These are phyloP conservation scores for Ochotona princeps DNA, from an alignment of 2,113 vertebrate genomes.

Conservation along the genomic window DNA sequence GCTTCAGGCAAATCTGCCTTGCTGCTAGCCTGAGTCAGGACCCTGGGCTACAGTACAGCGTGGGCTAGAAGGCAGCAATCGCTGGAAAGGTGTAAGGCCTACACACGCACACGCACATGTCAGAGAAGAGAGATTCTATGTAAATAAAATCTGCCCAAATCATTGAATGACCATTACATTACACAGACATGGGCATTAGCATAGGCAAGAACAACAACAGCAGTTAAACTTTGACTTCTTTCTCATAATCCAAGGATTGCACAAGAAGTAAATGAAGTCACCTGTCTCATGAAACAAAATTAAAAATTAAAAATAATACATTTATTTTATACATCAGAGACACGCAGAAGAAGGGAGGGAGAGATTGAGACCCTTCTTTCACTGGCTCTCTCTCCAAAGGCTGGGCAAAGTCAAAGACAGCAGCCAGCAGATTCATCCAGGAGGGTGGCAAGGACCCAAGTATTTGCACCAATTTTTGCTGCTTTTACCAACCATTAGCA, in stretches of 20 bases:
- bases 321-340: too few relatives aligned
- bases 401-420: too few relatives aligned
- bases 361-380: too few relatives aligned
- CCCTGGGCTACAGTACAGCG: background rate
- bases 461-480: too few relatives aligned
- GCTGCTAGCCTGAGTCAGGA: background rate
- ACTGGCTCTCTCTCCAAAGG: too few relatives aligned
- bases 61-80: too few relatives aligned
- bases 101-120: too few relatives aligned
- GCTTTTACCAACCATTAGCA: too few relatives aligned
- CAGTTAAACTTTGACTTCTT: background rate
- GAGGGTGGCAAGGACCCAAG: too few relatives aligned
- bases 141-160: background rate
- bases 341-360: too few relatives aligned
- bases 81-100: accelerated
- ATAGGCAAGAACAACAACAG: background rate
- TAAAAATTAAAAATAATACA: background rate
- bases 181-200: accelerated
- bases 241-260: background rate
- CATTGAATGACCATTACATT: background rate
- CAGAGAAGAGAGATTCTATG: background rate
- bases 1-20: background rate
- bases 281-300: background rate
- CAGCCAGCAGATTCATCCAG: too few relatives aligned
- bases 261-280: background rate